Evolutionary conservation across 2,888 invertebrate species (phyloP).

Genomic region (Drosophila cognata): DNA sequence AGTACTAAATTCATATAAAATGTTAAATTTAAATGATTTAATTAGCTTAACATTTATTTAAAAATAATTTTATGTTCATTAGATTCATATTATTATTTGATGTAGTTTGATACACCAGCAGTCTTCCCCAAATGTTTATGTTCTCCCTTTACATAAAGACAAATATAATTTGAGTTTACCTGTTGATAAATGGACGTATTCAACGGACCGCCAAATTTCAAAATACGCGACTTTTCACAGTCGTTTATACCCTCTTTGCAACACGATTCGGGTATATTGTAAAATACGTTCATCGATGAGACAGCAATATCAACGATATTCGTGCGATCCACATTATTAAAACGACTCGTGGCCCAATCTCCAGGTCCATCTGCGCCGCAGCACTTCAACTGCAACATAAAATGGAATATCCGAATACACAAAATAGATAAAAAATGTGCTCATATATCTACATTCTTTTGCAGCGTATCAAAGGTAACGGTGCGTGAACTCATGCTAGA

Average conservation of each 20-base stretch:
- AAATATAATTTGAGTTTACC: constrained; percentile 70
- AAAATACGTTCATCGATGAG: constrained; percentile 86
- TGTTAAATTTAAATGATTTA: background rate
- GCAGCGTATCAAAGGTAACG: constrained; percentile 89
- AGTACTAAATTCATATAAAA: background rate
- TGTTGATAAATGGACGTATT: constrained; percentile 86
- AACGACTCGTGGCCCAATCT: constrained; percentile 90
- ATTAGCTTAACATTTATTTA: background rate
- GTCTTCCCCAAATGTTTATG: background rate
- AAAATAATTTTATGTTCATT: background rate
- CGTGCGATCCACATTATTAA: constrained; percentile 86
- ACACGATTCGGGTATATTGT: constrained; percentile 87
- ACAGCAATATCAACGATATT: constrained; percentile 86
- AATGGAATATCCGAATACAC: constrained; percentile 1
- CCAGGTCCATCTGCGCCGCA: constrained; percentile 91
- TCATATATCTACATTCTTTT: constrained; percentile 86
- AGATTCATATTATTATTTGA: background rate
- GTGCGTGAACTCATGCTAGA: constrained; percentile 86
- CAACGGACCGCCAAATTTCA: constrained; percentile 85
- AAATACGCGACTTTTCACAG: constrained; percentile 86
- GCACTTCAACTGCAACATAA: constrained; percentile 88
- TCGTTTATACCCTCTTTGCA: constrained; percentile 86
- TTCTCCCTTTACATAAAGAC: background rate
- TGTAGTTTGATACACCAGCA: background rate
- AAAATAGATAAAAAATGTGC: background rate